Base-by-base conservation (phyloP, 92 coral and sea anemone species). In the Hydrozoanthus gracilis region DNA sequence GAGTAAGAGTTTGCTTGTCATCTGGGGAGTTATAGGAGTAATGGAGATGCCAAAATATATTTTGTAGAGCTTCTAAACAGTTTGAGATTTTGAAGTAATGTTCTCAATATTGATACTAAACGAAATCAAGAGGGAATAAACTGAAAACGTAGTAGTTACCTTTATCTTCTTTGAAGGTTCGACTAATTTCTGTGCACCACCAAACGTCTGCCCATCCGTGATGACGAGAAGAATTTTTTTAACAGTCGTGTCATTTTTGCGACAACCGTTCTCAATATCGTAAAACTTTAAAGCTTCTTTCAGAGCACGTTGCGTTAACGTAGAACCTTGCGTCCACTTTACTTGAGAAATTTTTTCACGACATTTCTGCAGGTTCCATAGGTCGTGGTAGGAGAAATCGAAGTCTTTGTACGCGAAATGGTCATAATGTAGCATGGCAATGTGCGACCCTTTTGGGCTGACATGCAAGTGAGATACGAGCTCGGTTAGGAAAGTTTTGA, bases 371-470 rank as follows among this genome's bases (percentile, higher is more conserved):
- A 79, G 16, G 48, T 64, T 3, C 84, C 84, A 79, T 17, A 79
- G 55, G 3, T 6, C 7, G 7, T 11, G 46, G 11, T 79, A 1
- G 17, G 73, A 79, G 58, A 79, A 79, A 5, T 47, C 44, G 58
- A 79, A 79, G 73, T 64, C 84, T 79, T 61, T 47, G 72, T 79
- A 64, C 8, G n/a, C 6, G 14, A 2, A 2, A 14, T 79, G 84
- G 16, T 79, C 84, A 47, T 79, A 79, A 49, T 48, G 73, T 4
- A 79, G 47, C 84, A 79, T 79, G 7, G 84, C 84, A 66, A 79
- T 64, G 73, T 79, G 84, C 4, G 73, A 58, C 10, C 56, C 84
- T 0, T 45, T 12, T 47, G 73, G 46, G 13, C 72, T 64, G 9
- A 79, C 84, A 66, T 79, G 18, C 61, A 79, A 45, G 35, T 79